These are phyloP conservation scores for Forpus xanthops DNA, from an alignment of 2,797 vertebrate genomes.

Conservation along the genomic window DNA sequence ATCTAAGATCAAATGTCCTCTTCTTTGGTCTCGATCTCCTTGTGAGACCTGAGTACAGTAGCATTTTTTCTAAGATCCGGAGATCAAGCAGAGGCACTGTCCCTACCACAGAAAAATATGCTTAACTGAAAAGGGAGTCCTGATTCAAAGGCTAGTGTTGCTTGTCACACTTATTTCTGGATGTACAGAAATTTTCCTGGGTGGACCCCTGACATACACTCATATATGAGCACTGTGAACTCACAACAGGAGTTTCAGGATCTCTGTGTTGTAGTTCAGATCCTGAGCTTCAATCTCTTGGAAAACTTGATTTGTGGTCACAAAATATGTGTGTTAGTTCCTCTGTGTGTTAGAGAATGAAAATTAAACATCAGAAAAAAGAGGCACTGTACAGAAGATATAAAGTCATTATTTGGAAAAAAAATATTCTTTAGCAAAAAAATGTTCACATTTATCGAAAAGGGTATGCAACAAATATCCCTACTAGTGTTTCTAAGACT, in stretches of 20 bases:
- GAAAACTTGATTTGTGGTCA: neutral
- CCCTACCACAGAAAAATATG: neutral
- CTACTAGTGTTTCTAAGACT: neutral
- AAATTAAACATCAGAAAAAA: neutral
- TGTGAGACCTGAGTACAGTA: neutral
- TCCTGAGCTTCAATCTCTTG: neutral
- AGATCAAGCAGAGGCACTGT: neutral
- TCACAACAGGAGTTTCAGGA: neutral
- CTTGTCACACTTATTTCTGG: neutral
- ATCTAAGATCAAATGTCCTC: neutral
- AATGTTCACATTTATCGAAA: neutral
- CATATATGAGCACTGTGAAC: neutral
- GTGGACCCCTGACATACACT: neutral
- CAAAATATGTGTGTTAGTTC: neutral
- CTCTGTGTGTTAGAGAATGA: neutral
- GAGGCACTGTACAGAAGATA: neutral
- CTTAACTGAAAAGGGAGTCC: neutral
- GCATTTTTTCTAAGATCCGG: accelerated
- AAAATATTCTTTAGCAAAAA: neutral
- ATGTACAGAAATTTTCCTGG: neutral
- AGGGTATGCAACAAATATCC: neutral
- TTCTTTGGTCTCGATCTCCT: neutral
- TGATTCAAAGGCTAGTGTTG: neutral
- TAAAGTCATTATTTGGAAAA: neutral
- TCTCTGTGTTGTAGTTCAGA: neutral